A percentile compares a stretch with the other conserved stretches of the same genome.
Conservation (phyloP, 2,797 vertebrate species). For the Cryptoblepharus egeriae region DNA sequence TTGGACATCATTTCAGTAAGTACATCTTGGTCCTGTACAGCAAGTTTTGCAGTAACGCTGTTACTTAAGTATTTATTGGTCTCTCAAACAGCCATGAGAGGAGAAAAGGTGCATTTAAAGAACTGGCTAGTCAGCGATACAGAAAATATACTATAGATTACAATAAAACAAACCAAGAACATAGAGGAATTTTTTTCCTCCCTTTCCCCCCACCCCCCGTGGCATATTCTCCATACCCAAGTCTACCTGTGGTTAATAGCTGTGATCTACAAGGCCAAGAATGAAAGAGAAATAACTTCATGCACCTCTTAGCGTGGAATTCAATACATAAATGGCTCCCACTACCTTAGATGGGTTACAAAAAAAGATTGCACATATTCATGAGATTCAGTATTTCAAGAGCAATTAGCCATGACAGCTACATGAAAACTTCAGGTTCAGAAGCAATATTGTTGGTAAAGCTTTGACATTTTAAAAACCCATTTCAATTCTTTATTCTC, state of each 20-base stretch:
- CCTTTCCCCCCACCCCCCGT: too few species aligned
- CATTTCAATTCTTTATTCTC: too few species aligned
- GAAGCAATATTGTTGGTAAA: neutral
- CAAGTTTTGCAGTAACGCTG: constrained; percentile 69
- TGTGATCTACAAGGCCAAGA: neutral
- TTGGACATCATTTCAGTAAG: constrained; percentile 72
- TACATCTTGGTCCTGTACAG: constrained; percentile 67
- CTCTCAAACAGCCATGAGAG: constrained; percentile 49
- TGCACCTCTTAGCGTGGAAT: neutral
- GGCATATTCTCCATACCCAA: constrained; percentile 1
- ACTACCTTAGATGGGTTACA: neutral
- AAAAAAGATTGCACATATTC: neutral
- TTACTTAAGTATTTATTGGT: constrained; percentile 74
- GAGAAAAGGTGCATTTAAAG: constrained; percentile 55
- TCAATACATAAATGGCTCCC: neutral
- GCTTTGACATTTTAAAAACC: too few species aligned
- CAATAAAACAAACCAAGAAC: constrained; percentile 5
- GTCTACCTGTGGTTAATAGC: constrained; percentile 36
- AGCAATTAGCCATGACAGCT: neutral
- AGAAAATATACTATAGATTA: constrained; percentile 39
- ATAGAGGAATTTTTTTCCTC: constrained; percentile 2
- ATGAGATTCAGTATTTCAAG: neutral
- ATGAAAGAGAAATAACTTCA: neutral
- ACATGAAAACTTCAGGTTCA: neutral
- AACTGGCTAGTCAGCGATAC: constrained; percentile 48